phyloP scores from a whole-genome alignment of 2,888 invertebrate species.

The Thyatira batis region DNA sequence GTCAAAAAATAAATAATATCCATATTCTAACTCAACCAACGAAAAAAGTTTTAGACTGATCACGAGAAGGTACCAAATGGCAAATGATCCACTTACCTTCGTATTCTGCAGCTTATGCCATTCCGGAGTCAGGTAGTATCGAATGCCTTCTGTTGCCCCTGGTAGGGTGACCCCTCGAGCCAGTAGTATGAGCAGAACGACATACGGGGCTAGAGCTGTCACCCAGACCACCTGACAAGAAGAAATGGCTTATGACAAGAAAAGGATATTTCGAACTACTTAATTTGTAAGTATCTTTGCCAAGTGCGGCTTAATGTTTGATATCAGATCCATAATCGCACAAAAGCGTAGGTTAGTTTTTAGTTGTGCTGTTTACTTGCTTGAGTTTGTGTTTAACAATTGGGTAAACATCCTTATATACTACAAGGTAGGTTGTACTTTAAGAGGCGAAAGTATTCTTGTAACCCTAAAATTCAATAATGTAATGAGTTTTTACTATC shows the following conservation, averaged over 20 bases:
- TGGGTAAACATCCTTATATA: too few relatives aligned
- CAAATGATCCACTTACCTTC: slow-evolving; percentile 75
- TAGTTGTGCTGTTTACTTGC: too few relatives aligned
- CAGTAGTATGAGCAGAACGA: slow-evolving; percentile 92
- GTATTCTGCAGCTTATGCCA: slow-evolving; percentile 92
- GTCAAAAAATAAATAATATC: too few relatives aligned
- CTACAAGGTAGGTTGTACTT: too few relatives aligned
- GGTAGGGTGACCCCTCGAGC: slow-evolving; percentile 92
- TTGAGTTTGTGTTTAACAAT: neutral
- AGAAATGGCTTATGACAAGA: neutral
- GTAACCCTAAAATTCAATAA: too few relatives aligned
- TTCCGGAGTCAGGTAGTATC: slow-evolving; percentile 93
- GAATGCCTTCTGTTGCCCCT: slow-evolving; percentile 92
- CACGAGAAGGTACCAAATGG: neutral
- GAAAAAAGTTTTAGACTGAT: too few relatives aligned
- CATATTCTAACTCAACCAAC: too few relatives aligned
- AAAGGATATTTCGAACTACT: too few relatives aligned
- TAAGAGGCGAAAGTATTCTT: too few relatives aligned
- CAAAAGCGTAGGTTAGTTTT: too few relatives aligned
- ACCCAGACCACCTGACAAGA: slow-evolving; percentile 93
- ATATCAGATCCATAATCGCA: neutral
- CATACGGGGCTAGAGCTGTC: slow-evolving; percentile 95
- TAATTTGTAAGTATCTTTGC: too few relatives aligned
- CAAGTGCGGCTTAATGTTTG: neutral
- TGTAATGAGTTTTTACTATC: too few relatives aligned